Percentiles rank a stretch among this genome's conserved stretches.
Evolutionary conservation across 1,140 invertebrate species (phyloP).

Genomic region (Apis dorsata): DNA sequence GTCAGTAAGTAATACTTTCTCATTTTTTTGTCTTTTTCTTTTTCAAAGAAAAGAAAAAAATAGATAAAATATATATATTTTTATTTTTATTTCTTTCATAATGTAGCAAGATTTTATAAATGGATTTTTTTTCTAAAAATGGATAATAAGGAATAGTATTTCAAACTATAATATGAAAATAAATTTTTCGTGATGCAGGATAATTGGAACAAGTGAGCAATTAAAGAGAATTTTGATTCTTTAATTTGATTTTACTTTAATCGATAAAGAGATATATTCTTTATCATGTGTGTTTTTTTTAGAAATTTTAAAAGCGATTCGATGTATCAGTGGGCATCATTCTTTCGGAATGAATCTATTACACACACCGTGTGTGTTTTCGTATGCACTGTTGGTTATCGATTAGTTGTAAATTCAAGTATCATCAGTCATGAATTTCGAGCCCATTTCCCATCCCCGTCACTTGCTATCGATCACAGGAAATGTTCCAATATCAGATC

Average conservation of each 20-base stretch:
- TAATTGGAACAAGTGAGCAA: too few species aligned
- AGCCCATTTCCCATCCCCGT: conserved; percentile 14
- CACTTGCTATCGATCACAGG: conserved; percentile 1
- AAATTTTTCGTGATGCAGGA: too few species aligned
- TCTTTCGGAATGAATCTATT: not conserved
- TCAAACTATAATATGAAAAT: too few species aligned
- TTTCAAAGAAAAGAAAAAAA: too few species aligned
- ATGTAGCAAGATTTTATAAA: too few species aligned
- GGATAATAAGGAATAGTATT: too few species aligned
- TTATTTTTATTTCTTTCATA: too few species aligned
- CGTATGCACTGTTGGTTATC: not conserved
- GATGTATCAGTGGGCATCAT: not conserved
- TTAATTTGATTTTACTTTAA: not conserved
- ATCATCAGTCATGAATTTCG: conserved; percentile 6
- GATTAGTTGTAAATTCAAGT: conserved; percentile 12
- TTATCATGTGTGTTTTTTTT: too few species aligned
- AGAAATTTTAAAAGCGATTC: not conserved
- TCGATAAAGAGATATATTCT: not conserved
- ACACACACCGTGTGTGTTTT: not conserved
- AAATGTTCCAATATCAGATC: conserved; percentile 7
- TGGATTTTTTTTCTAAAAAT: too few species aligned
- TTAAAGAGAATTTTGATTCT: too few species aligned
- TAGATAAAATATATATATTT: too few species aligned
- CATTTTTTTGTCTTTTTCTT: not conserved
- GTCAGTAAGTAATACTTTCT: not conserved